Conservation (phyloP, 2,888 invertebrate species). For the Pardosa pseudoannulata region DNA sequence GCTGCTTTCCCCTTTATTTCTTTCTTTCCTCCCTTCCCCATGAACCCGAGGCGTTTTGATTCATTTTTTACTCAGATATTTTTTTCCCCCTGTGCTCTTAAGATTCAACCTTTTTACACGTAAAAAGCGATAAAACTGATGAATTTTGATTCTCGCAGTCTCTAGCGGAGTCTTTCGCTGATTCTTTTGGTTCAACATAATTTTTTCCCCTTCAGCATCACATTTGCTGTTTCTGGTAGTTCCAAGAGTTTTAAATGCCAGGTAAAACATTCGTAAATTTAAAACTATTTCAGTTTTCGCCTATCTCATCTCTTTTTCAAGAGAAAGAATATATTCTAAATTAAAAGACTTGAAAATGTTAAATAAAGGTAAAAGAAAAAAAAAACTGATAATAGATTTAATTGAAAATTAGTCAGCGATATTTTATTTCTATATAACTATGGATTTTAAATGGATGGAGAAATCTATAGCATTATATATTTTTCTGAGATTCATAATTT, state of each 20-base stretch:
- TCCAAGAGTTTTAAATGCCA: constrained; percentile 9
- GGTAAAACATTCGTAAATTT: not conserved
- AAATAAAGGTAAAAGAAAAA: no score
- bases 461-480: no score
- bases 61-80: constrained; percentile 22
- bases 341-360: no score
- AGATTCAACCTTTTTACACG: constrained; percentile 43
- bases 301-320: no score
- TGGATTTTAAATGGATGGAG: no score
- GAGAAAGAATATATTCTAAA: no score
- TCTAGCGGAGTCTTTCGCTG: constrained; percentile 32
- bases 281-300: no score
- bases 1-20: constrained; percentile 15
- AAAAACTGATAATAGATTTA: no score
- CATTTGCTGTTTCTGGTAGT: constrained; percentile 13
- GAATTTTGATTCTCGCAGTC: constrained; percentile 53
- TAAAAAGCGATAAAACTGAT: constrained; percentile 65
- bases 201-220: constrained; percentile 24
- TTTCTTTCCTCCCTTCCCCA: constrained; percentile 1
- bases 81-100: constrained; percentile 32
- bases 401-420: no score
- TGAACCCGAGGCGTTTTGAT: constrained; percentile 33
- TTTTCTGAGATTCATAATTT: no score
- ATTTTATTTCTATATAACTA: no score
- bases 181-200: constrained; percentile 24